A percentile compares a stretch with the other conserved stretches of the same genome.
These are phyloP conservation scores for Lasioglossum morio DNA, from an alignment of 2,888 invertebrate species.

Conservation along the genomic window DNA sequence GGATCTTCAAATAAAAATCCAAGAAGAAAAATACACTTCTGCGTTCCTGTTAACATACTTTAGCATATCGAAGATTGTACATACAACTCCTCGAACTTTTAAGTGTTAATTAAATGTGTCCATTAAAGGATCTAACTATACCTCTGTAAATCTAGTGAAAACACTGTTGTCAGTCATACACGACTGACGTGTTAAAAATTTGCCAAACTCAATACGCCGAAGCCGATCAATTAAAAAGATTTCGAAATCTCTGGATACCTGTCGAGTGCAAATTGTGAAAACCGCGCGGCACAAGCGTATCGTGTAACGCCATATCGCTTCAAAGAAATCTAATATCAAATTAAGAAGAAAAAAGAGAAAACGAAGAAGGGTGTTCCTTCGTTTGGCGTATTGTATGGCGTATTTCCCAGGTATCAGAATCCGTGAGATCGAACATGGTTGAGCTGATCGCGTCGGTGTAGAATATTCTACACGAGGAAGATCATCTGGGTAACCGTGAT, in stretches of 20 bases:
- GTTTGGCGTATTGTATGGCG: slow-evolving; percentile 29
- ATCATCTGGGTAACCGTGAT: slow-evolving; percentile 42
- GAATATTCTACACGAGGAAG: slow-evolving; percentile 17
- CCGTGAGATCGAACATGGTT: slow-evolving; percentile 16
- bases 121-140: background rate
- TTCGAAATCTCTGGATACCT: background rate
- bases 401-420: slow-evolving; percentile 47
- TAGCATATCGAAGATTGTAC: background rate
- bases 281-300: background rate
- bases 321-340: background rate
- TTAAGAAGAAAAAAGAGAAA: background rate
- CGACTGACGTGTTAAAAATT: background rate
- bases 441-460: slow-evolving; percentile 30
- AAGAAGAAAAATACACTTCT: background rate
- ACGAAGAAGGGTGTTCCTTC: background rate
- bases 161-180: background rate
- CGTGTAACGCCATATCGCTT: background rate
- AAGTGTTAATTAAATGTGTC: background rate
- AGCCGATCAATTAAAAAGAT: background rate
- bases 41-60: background rate
- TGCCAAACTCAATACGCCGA: background rate
- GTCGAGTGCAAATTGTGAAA: background rate
- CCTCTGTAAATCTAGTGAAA: background rate
- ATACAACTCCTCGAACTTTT: background rate
- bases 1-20: background rate